Base-by-base conservation (phyloP, 2,113 vertebrate species). In the Tupaia tana region DNA sequence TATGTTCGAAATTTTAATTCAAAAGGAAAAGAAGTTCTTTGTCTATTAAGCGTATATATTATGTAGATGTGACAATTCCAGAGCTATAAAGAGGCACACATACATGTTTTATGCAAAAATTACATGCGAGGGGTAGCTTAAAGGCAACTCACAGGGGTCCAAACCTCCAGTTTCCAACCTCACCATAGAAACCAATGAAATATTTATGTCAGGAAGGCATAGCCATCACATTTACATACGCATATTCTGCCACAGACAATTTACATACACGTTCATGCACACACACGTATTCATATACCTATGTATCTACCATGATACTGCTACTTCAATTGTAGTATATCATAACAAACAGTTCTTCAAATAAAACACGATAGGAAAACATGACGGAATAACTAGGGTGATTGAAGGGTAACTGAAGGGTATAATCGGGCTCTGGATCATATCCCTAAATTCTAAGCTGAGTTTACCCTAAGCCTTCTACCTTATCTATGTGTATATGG, bases 31-130 rank as follows among this genome's bases (percentile, higher is more conserved):
- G 25, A 90, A 92, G 80, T 34, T 84, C 89, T 96, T 92, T 93
- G 82, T 90, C 69, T 97, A 54, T 59, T 89, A 16, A 58, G 52
- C 82, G 87, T 22, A 85, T 87, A 81, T 61, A 94, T 96, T 95
- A 92, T 91, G 63, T 34, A 97, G 89, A 95, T 84, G 52, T 95
- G 90, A 83, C 75, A 84, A 93, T 86, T 96, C 92, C 27, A 93
- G n/a, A 74, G 27, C 75, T 91, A 79, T 96, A 86, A 97, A 96
- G 73, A 95, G 64, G 25, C 70, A 77, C 2, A 19, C 18, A 92
- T 91, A 91, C 82, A 96, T 91, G 92, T 93, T 97, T 95, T 97
- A 95, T 95, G 93, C 9, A 6, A 34, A 96, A 96, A 97, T 94
- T 94, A 78, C 70, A 82, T 14, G 22, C 73, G 71, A 95, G 54